phyloP scores from a whole-genome alignment of 53 echinoderm and acorn worm genomes.

The Apostichopus leukothele region DNA sequence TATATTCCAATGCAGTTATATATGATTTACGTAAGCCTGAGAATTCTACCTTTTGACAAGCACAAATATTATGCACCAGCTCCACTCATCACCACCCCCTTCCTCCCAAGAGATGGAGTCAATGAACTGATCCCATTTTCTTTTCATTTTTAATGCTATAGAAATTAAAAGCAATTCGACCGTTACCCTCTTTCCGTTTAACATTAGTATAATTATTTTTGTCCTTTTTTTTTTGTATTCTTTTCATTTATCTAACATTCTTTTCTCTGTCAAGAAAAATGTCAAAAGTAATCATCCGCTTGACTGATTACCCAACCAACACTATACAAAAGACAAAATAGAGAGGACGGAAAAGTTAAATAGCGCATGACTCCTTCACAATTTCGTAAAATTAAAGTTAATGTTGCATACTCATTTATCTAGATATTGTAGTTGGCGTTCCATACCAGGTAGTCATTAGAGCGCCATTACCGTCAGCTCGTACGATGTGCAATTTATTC shows the following conservation, averaged over 20 bases:
- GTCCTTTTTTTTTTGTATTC: neutral
- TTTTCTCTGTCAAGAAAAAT: neutral
- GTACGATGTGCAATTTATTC: too few species aligned
- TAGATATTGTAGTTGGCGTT: neutral
- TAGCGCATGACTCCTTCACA: slow-evolving; percentile 17
- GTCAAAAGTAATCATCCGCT: neutral
- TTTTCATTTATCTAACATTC: neutral
- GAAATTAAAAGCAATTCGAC: neutral
- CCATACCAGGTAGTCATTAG: neutral
- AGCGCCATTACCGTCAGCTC: neutral
- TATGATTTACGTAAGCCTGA: too few species aligned
- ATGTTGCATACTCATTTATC: neutral
- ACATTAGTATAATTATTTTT: neutral
- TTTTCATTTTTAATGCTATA: neutral
- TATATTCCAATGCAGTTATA: too few species aligned
- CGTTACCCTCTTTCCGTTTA: neutral
- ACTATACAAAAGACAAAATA: neutral
- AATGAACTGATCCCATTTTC: neutral
- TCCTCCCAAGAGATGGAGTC: too few species aligned
- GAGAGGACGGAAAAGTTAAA: neutral
- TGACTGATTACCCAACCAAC: too few species aligned
- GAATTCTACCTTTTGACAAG: too few species aligned
- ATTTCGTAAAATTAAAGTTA: neutral
- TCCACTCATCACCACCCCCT: too few species aligned
- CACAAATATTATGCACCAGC: too few species aligned